Base-by-base conservation (phyloP, 2,113 vertebrate genomes). In the Aix galericulata region DNA sequence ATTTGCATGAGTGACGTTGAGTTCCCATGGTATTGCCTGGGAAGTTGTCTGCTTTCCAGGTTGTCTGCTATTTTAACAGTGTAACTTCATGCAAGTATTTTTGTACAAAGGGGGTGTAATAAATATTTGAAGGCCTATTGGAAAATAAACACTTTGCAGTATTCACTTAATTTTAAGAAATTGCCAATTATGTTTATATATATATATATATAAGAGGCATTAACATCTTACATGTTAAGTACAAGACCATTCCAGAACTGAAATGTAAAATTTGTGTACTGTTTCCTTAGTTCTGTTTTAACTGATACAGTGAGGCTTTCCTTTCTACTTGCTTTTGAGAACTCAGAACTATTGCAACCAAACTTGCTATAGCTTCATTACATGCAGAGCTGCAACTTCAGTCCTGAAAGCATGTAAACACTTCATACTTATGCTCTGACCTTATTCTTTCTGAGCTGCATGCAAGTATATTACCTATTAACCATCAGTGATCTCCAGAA, bases 291-390 rank as follows among this genome's bases (percentile, higher is more conserved):
- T 62, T 88, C 20, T 75, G 1, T 77, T 83, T 69, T 71, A 60
- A 58, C 13, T n/a, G 34, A 22, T 36, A 13, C 6, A 11, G 2
- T n/a, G 26, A 1, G 13, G 17, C 53, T 76, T 7, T 21, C 15
- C 23, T 82, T 81, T 67, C 26, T 59, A 1, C n/a, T 60, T 13
- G 3, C 7, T 52, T 89, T 42, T 84, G 42, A 80, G 31, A 71
- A 4, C 0, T 1, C 8, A 25, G n/a, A 75, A 63, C 21, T 48
- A 21, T 1, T 42, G 8, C 13, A 56, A 3, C 21, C 6, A 52
- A 66, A 34, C 7, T 17, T 34, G 5, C 11, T 86, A 25, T 29
- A 21, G 11, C 82, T 67, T 82, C 40, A 82, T 48, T 50, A 36
- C 7, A 14, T 17, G 40, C 9, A 72, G 29, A 78, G 6, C 25